Evolutionary conservation across 2,888 invertebrate species (phyloP), one percentile per base, ranked within the genome.

Genomic region (Mimumesa dahlbomi): DNA sequence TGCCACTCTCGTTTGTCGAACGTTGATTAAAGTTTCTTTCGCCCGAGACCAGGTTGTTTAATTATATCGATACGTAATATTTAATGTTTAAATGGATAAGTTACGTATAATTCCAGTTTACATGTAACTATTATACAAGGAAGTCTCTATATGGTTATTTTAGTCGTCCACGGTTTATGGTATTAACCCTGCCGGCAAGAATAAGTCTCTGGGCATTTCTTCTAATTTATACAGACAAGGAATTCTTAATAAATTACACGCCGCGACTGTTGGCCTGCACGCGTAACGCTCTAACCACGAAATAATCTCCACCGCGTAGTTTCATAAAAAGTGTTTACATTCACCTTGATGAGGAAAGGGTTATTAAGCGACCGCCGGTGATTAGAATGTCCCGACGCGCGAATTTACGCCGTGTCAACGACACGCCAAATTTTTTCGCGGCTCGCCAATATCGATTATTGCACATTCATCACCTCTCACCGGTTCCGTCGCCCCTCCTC

Each of bases 391-490:
- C 61, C 9, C 36, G 67, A 43, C 53, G 38, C 14, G 34, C 49
- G 54, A 59, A 67, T 67, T 67, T 59, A 49, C 43, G 34, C 29
- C 18, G 29, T 22, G 49, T 54, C 40, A 56, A 49, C 31, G 36
- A 43, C 49, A 58, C 31, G 40, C n/a, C 31, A 31, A 25, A 45
- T 38, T 61, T 53, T 61, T 53, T 38, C 11, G 45, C 21, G n/a
- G 21, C 43, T 36, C 31, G 22, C 45, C 31, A 34, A 21, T 61
- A 49, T 52, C 31, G 43, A 49, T 71, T 59, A 46, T 40, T 64
- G 56, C 29, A 45, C 59, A 68, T 68, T 62, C 50, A 50, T 73
- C 68, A 36, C 52, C 53, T 18, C 31, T 73, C 58, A 43, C 46
- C 16, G 59, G 63, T 42, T 72, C 67, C 57, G 63, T 63, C 68